Evolutionary conservation across 2,888 invertebrate genomes (phyloP).

Genomic region (Caenorhabditis wallacei): DNA sequence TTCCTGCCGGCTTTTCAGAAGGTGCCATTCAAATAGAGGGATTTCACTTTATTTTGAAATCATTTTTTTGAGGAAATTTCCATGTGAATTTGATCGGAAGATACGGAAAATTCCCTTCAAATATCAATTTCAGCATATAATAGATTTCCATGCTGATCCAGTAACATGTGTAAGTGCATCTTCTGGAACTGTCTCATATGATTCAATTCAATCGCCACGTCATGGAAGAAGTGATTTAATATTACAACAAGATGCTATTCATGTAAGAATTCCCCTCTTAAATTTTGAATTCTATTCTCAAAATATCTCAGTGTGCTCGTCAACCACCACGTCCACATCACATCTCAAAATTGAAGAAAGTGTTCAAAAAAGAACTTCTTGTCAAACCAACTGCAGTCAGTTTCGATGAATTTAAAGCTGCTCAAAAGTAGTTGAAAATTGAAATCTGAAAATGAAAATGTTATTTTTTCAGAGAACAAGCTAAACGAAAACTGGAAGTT

Average conservation of each 20-base stretch:
- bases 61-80: too few species aligned
- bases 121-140: constrained; percentile 33
- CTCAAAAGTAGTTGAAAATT: not conserved
- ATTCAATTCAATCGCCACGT: constrained; percentile 33
- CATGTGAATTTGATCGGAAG: too few species aligned
- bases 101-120: not conserved
- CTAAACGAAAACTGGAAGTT: constrained; percentile 3
- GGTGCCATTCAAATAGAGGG: too few species aligned
- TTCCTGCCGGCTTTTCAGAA: too few species aligned
- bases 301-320: constrained; percentile 14
- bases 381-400: constrained; percentile 7
- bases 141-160: constrained; percentile 53
- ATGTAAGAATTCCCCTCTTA: constrained; percentile 9
- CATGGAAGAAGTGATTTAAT: constrained; percentile 4
- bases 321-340: constrained; percentile 39
- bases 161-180: constrained; percentile 43
- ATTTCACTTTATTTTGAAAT: too few species aligned
- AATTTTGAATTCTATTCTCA: too few species aligned
- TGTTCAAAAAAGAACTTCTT: constrained; percentile 1
- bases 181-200: constrained; percentile 48
- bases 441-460: not conserved
- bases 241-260: not conserved
- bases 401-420: constrained; percentile 11
- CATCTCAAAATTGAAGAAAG: constrained; percentile 4
- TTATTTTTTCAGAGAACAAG: constrained; percentile 9